Evolutionary conservation across 1,140 invertebrate species (phyloP).

Genomic region (Bombus waltoni): DNA sequence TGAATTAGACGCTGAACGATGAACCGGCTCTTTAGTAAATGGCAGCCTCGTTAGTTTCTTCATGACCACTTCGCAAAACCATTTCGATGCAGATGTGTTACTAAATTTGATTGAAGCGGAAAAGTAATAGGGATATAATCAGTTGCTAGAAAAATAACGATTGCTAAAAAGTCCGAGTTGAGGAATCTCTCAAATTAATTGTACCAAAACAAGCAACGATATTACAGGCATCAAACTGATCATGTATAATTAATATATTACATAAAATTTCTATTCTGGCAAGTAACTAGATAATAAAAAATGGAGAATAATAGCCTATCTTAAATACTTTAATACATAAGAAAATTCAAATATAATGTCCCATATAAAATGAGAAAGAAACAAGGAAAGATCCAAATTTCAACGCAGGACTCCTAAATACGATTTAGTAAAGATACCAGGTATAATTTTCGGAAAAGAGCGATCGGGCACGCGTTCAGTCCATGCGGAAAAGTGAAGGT

Average conservation of each 20-base stretch:
- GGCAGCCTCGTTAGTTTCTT: background rate
- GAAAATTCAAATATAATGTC: too few relatives aligned
- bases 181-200: too few relatives aligned
- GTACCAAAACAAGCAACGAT: too few relatives aligned
- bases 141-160: too few relatives aligned
- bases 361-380: background rate
- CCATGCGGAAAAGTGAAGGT: slow-evolving; percentile 26
- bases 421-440: slow-evolving; percentile 44
- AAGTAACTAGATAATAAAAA: too few relatives aligned
- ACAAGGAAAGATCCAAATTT: background rate
- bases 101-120: background rate
- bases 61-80: background rate
- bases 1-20: background rate
- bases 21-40: background rate
- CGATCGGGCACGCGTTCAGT: slow-evolving; percentile 47
- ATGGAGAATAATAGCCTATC: too few relatives aligned
- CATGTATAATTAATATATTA: too few relatives aligned
- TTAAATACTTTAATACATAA: too few relatives aligned
- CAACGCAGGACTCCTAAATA: background rate
- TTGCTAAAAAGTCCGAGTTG: too few relatives aligned
- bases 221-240: too few relatives aligned
- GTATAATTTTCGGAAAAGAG: slow-evolving; percentile 38
- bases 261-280: too few relatives aligned
- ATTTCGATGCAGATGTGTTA: background rate
- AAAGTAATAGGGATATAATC: background rate